Conservation (phyloP, 1,140 invertebrate species). For the Bombus turneri region DNA sequence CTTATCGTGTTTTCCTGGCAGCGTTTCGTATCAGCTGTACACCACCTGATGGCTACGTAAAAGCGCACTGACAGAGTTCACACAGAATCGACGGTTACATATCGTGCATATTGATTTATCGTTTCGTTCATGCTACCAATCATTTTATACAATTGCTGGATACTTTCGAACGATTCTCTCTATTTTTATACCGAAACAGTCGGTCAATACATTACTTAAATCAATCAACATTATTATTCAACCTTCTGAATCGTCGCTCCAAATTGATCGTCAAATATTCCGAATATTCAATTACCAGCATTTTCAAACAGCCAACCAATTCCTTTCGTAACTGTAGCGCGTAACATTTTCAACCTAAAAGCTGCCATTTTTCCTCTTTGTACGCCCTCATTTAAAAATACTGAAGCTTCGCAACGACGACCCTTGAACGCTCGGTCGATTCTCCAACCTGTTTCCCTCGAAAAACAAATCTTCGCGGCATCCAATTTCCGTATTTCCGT, state of each 20-base stretch:
- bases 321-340: background rate
- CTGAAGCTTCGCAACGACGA: background rate
- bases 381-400: background rate
- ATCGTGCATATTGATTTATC: conserved; percentile 31
- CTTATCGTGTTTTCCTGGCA: conserved; percentile 5
- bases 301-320: background rate
- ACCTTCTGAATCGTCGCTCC: too few species aligned
- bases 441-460: background rate
- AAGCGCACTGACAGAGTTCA: conserved; percentile 3
- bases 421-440: background rate
- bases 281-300: too few species aligned
- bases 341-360: background rate
- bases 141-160: background rate
- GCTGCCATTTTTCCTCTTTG: background rate
- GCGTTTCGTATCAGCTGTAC: background rate
- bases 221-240: too few species aligned
- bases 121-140: background rate
- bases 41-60: conserved; percentile 1
- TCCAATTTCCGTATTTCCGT: background rate
- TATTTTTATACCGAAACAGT: background rate
- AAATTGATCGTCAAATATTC: background rate
- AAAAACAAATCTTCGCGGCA: background rate
- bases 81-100: background rate
- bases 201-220: too few species aligned
- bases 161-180: background rate